Percentiles rank a stretch among this genome's conserved stretches.
Conservation (phyloP, 2,113 vertebrate species). For the Solenodon paradoxus region DNA sequence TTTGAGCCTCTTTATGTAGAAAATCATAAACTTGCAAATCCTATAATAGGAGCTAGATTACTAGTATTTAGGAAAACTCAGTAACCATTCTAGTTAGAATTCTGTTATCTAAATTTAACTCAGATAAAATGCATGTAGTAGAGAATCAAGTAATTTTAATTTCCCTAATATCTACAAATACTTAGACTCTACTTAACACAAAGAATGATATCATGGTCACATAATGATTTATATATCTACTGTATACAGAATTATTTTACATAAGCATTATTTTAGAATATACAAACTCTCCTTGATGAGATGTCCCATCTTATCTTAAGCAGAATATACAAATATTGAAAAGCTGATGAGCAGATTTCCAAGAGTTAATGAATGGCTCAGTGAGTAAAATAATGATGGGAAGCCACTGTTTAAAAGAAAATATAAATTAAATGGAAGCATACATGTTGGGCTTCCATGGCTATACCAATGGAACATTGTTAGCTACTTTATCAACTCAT, state of each 20-base stretch:
- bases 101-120: conserved; percentile 1
- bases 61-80: background rate
- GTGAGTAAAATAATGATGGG: background rate
- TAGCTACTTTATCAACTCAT: background rate
- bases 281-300: background rate
- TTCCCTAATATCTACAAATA: background rate
- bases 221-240: background rate
- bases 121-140: background rate
- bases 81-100: background rate
- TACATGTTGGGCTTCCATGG: background rate
- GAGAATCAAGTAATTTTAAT: background rate
- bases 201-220: background rate
- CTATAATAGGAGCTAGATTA: background rate
- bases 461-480: background rate
- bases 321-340: too few species aligned
- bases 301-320: too few species aligned
- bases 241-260: background rate
- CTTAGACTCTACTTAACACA: background rate
- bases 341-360: background rate
- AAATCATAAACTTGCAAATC: conserved; percentile 22
- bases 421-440: background rate
- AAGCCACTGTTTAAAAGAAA: background rate
- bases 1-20: background rate
- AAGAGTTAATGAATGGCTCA: background rate
- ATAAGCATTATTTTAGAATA: background rate